Percentiles rank a stretch among this genome's conserved stretches.
phyloP scores from a whole-genome alignment of 2,113 vertebrate species.

The Xenopus laevis region DNA sequence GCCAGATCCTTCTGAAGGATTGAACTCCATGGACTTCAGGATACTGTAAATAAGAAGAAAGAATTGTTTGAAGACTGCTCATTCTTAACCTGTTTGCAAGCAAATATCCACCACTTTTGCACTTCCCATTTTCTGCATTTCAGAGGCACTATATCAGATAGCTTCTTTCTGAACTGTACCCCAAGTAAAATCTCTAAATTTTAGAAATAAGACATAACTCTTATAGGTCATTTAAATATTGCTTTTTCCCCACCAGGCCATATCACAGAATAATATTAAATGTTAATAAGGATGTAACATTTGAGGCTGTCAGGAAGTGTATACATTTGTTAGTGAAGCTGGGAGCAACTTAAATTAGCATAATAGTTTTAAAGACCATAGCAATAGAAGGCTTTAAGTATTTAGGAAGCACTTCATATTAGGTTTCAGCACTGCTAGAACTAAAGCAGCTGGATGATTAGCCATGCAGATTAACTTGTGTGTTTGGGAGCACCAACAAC shows the following conservation, averaged over 20 bases:
- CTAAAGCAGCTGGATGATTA: no score
- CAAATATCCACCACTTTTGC: neutral
- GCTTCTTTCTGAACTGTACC: constrained; percentile 53
- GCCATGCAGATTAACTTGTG: no score
- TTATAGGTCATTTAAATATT: constrained; percentile 65
- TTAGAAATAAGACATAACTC: constrained; percentile 58
- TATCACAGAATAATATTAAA: constrained; percentile 68
- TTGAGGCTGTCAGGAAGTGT: constrained; percentile 64
- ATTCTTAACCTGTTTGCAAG: neutral
- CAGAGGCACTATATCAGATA: neutral
- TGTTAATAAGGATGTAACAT: constrained; percentile 72
- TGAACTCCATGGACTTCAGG: constrained; percentile 96
- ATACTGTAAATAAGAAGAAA: constrained; percentile 72
- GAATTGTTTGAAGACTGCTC: constrained; percentile 48
- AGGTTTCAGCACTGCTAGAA: no score
- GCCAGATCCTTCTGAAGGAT: constrained; percentile 77
- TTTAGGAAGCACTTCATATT: no score
- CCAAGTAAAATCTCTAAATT: constrained; percentile 55
- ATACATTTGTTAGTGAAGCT: constrained; percentile 61
- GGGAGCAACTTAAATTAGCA: constrained; percentile 52
- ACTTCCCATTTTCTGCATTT: neutral
- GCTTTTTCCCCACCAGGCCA: constrained; percentile 66
- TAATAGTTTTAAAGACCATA: constrained; percentile 4
- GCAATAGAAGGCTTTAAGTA: no score
- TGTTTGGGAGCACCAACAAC: no score